Percentiles rank a stretch among this genome's conserved stretches.
These are phyloP conservation scores for Lepetodrilus schrolli DNA, from an alignment of 2,888 invertebrate genomes.

Conservation along the genomic window DNA sequence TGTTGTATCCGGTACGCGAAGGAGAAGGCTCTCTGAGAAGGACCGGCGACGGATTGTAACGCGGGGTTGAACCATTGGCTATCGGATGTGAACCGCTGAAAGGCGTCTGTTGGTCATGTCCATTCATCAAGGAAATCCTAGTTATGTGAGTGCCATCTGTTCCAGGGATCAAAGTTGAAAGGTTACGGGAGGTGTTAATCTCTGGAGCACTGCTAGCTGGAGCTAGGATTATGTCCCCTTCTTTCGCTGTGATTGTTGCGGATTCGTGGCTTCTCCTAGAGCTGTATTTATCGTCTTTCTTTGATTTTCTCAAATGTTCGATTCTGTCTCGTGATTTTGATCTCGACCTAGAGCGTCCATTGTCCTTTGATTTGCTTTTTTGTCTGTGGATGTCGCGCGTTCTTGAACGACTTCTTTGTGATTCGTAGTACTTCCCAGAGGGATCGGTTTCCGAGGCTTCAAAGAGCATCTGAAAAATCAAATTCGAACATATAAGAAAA, in stretches of 20 bases:
- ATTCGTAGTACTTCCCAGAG: not conserved
- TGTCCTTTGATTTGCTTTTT: not conserved
- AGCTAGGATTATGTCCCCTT: conserved; percentile 34
- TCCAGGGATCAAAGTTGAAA: not conserved
- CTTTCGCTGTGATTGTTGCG: conserved; percentile 27
- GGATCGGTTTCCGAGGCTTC: conserved; percentile 2
- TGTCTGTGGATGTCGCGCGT: conserved; percentile 4
- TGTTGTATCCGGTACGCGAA: not conserved
- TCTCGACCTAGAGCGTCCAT: conserved; percentile 27
- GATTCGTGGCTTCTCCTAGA: not conserved
- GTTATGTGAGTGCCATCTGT: not conserved
- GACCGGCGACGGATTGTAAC: not conserved
- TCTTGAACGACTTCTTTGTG: conserved; percentile 1
- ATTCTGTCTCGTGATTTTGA: conserved; percentile 28
- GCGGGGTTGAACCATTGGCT: not conserved
- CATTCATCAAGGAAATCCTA: not conserved
- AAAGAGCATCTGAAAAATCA: not conserved
- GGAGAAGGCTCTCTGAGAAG: not conserved
- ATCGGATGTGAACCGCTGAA: not conserved
- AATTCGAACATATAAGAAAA: not conserved
- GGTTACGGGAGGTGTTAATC: not conserved
- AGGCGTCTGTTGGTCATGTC: not conserved
- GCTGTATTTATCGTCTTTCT: not conserved
- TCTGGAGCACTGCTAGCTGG: not conserved
- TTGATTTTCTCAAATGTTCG: not conserved